phyloP scores from a whole-genome alignment of 2,797 vertebrate genomes.

The Urophycis tenuis region DNA sequence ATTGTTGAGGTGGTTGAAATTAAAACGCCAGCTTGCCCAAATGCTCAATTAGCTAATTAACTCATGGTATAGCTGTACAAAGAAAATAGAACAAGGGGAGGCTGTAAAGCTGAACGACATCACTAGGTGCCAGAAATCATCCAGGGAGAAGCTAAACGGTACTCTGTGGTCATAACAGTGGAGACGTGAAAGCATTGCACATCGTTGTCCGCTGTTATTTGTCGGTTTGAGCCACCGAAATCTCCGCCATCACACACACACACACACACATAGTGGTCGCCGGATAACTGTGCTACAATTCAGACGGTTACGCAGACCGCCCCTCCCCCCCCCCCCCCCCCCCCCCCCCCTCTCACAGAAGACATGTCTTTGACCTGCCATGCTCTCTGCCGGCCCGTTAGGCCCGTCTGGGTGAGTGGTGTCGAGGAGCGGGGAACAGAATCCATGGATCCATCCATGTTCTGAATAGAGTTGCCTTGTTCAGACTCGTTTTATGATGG shows the following conservation, averaged over 20 bases:
- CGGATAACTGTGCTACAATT: background rate
- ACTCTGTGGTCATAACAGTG: background rate
- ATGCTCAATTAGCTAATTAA: constrained; percentile 2
- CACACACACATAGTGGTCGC: too few relatives aligned
- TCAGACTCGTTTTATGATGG: background rate
- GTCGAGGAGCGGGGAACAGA: background rate
- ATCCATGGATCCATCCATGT: background rate
- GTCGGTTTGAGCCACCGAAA: background rate
- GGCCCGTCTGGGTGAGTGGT: background rate
- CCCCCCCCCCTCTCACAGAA: too few relatives aligned
- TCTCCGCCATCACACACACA: background rate
- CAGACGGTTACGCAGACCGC: background rate
- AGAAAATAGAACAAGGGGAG: background rate
- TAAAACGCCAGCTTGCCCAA: background rate
- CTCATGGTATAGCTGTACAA: background rate
- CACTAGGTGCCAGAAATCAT: background rate
- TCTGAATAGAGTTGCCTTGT: background rate
- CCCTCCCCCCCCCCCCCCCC: too few relatives aligned
- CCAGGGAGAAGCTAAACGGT: background rate
- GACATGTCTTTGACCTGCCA: too few relatives aligned
- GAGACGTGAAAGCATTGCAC: background rate
- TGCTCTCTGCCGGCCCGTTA: background rate
- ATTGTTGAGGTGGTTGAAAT: background rate
- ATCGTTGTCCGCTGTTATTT: background rate
- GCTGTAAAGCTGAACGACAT: background rate